Evolutionary conservation across 2,888 invertebrate genomes (phyloP).

Genomic region (Phyllotreta cruciferae): DNA sequence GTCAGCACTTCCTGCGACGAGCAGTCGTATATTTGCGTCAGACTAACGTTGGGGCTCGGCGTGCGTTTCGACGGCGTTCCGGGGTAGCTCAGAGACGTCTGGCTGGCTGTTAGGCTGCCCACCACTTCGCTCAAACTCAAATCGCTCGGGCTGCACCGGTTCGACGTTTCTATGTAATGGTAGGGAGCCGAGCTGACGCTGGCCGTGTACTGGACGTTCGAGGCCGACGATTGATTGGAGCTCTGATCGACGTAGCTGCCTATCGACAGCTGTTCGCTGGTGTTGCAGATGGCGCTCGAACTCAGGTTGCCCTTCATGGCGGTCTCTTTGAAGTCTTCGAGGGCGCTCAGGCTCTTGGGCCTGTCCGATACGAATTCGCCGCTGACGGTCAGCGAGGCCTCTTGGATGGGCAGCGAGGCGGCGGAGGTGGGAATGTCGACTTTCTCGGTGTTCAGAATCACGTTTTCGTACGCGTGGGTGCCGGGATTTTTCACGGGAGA

Average conservation of each 20-base stretch:
- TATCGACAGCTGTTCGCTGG: conserved; percentile 49
- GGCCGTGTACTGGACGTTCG: conserved; percentile 52
- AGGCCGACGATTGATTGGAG: conserved; percentile 50
- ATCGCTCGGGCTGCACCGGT: conserved; percentile 50
- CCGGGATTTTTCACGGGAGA: conserved; percentile 47
- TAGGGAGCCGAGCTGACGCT: conserved; percentile 50
- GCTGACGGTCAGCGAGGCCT: conserved; percentile 59
- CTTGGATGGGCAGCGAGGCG: conserved; percentile 66
- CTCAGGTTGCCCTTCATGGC: conserved; percentile 50
- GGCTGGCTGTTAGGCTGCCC: conserved; percentile 61
- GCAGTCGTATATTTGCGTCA: conserved; percentile 46
- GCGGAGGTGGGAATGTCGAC: conserved; percentile 65
- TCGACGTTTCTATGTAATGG: conserved; percentile 51
- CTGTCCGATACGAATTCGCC: conserved; percentile 42
- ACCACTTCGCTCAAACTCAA: conserved; percentile 55
- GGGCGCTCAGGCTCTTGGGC: conserved; percentile 57
- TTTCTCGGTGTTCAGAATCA: conserved; percentile 64
- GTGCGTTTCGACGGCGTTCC: conserved; percentile 53
- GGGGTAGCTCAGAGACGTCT: conserved; percentile 56
- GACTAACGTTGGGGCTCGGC: conserved; percentile 55
- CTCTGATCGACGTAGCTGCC: conserved; percentile 47
- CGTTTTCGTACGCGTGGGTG: conserved; percentile 65
- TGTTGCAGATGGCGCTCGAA: conserved; percentile 51
- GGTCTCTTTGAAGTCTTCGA: conserved; percentile 50
- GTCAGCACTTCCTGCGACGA: conserved; percentile 41